Evolutionary conservation across 2,888 invertebrate genomes (phyloP), one percentile per base, ranked within the genome.

Genomic region (Caenorhabditis imperialis): DNA sequence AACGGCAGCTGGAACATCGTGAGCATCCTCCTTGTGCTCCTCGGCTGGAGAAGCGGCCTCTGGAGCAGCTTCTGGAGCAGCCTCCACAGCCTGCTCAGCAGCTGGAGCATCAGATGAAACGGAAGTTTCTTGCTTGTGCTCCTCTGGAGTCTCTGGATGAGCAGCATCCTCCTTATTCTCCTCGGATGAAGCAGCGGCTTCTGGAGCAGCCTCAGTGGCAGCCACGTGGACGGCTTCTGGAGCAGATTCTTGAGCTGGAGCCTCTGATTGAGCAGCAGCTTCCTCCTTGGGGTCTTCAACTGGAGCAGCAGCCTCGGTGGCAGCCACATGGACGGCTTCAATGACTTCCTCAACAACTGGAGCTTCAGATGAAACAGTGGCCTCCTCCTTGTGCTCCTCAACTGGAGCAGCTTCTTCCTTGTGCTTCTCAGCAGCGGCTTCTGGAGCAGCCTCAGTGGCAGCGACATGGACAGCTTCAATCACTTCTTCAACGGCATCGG

Each of bases 121-220:
- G n/a, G n/a, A n/a, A n/a, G n/a, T n/a, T n/a, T n/a, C n/a, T n/a
- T n/a, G n/a, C n/a, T n/a, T n/a, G n/a, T n/a, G n/a, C n/a, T 27
- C 50, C 4, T 14, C 35, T 10, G 35, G 8, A 35, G 35, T 35
- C n/a, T n/a, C n/a, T n/a, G n/a, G n/a, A n/a, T n/a, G 23, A 27
- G 38, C 58, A 38, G 16, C 25, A 16, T 27, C 55, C 6, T 42
- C 54, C 27, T 57, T 44, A 23, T 44, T 25, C 14, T 40, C 47
- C 18, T 30, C 12, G 33, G 47, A 25, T 51, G 62, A 16, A 35
- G 44, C 35, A 38, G 61, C 51, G 38, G 30, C 67, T 48, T 38
- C 47, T 38, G 47, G 58, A 23, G 23, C 58, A 18, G 33, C 42
- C 5, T 61, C 60, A 7, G 6, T 6, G 30, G 30, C 6, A 7